phyloP scores from a whole-genome alignment of 2,888 invertebrate species.

The Petrolisthes cinctipes region DNA sequence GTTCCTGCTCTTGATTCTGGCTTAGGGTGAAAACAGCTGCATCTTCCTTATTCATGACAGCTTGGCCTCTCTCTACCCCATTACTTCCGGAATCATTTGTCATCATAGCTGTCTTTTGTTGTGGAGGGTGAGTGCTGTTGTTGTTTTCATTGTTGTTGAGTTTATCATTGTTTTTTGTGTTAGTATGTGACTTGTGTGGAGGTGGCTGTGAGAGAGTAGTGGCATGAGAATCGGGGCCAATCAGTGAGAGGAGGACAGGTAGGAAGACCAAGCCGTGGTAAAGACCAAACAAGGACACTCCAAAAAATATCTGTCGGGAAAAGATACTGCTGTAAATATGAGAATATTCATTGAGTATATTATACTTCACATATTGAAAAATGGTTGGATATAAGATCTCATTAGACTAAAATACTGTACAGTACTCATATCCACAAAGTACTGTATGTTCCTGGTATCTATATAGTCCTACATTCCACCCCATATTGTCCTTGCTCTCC shows the following conservation, averaged over 20 bases:
- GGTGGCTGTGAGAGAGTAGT: background rate
- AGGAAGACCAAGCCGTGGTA: slow-evolving; percentile 55
- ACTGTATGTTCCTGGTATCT: no score
- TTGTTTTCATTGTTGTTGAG: background rate
- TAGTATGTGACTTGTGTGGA: background rate
- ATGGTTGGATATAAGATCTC: no score
- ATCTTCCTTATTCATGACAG: background rate
- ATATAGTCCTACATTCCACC: no score
- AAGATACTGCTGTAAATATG: background rate
- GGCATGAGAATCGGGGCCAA: background rate
- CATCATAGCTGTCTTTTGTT: background rate
- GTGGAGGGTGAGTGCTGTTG: background rate
- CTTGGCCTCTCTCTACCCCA: background rate
- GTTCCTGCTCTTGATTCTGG: background rate
- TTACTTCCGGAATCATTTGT: background rate
- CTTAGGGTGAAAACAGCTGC: background rate
- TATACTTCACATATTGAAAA: no score
- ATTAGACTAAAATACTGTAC: no score
- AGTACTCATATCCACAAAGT: no score
- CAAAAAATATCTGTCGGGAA: slow-evolving; percentile 43
- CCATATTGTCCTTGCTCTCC: no score
- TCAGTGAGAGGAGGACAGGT: slow-evolving; percentile 5
- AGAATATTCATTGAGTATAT: no score
- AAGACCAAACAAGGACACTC: slow-evolving; percentile 33
- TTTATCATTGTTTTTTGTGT: background rate